A percentile compares a stretch with the other conserved stretches of the same genome.
Evolutionary conservation across 2,113 vertebrate species (phyloP).

Genomic region (Nerophis lumbriciformis): DNA sequence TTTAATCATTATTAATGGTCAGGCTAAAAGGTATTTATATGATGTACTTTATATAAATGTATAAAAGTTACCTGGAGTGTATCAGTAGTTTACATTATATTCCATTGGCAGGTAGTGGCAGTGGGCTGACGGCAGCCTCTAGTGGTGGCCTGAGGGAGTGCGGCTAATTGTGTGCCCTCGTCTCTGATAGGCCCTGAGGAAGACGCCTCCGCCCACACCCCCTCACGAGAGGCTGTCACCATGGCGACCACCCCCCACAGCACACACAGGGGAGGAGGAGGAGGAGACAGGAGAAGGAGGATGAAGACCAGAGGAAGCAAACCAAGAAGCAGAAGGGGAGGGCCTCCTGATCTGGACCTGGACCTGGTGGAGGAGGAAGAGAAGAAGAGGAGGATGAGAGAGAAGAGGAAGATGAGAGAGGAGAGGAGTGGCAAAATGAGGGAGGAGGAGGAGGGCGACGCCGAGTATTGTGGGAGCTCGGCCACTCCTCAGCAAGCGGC

Average conservation of each 20-base stretch:
- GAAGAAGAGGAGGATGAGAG: slow-evolving; percentile 17
- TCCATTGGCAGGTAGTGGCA: no score
- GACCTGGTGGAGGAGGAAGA: slow-evolving; percentile 41
- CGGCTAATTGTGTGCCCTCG: not conserved
- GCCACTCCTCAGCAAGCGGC: slow-evolving; percentile 21
- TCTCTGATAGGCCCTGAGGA: slow-evolving; percentile 68
- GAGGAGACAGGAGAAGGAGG: slow-evolving; percentile 17
- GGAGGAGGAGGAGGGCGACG: not conserved
- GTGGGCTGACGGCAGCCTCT: no score
- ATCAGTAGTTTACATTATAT: no score
- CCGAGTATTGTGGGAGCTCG: slow-evolving; percentile 31
- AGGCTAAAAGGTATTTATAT: no score
- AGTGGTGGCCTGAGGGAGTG: slow-evolving; percentile 4
- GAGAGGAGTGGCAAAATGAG: not conserved
- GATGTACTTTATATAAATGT: no score
- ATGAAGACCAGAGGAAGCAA: slow-evolving; percentile 25
- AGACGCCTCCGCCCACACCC: slow-evolving; percentile 59
- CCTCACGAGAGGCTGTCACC: slow-evolving; percentile 43
- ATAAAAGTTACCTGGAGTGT: no score
- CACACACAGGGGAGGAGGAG: slow-evolving; percentile 14
- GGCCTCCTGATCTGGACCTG: slow-evolving; percentile 55
- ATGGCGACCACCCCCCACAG: slow-evolving; percentile 41
- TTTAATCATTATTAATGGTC: no score
- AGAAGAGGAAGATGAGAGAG: slow-evolving; percentile 15
- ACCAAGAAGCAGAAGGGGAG: slow-evolving; percentile 17